These are phyloP conservation scores for Odontothrips loti DNA, from an alignment of 2,888 invertebrate species.

Conservation along the genomic window DNA sequence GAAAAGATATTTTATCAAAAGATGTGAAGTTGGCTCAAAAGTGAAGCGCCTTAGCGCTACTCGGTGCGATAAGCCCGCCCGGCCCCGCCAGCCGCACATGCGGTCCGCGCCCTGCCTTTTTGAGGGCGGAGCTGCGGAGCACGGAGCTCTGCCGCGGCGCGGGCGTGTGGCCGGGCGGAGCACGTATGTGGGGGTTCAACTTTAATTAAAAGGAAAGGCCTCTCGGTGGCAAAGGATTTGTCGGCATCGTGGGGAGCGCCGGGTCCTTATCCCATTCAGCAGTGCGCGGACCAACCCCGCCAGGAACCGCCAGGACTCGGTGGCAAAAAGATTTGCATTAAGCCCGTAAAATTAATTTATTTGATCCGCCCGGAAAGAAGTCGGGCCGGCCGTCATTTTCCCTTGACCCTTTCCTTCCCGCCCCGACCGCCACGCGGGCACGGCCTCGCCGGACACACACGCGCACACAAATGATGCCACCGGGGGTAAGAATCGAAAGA, in stretches of 20 bases:
- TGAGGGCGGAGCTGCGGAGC: no score
- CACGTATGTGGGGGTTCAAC: not conserved
- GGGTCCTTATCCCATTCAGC: not conserved
- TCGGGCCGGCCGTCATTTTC: not conserved
- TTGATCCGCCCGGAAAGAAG: slow-evolving; percentile 8
- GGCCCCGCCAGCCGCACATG: not conserved
- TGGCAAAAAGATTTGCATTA: slow-evolving; percentile 11
- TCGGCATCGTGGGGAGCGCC: not conserved
- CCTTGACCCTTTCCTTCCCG: no score
- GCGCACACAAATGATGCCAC: no score
- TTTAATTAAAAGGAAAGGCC: slow-evolving; percentile 16
- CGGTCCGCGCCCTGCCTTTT: not conserved
- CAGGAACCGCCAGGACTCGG: not conserved
- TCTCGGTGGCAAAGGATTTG: not conserved
- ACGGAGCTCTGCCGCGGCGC: no score
- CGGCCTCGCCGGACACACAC: no score
- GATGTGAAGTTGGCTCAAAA: not conserved
- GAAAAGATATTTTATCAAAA: not conserved
- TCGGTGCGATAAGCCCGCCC: not conserved
- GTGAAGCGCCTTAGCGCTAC: not conserved
- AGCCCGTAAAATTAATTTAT: slow-evolving; percentile 17
- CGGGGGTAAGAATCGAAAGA: no score
- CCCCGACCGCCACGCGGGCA: not conserved
- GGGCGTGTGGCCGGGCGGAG: not conserved
- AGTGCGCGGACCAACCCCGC: not conserved